These are phyloP conservation scores for Nerophis ophidion DNA, from an alignment of 2,113 vertebrate species.

Conservation along the genomic window DNA sequence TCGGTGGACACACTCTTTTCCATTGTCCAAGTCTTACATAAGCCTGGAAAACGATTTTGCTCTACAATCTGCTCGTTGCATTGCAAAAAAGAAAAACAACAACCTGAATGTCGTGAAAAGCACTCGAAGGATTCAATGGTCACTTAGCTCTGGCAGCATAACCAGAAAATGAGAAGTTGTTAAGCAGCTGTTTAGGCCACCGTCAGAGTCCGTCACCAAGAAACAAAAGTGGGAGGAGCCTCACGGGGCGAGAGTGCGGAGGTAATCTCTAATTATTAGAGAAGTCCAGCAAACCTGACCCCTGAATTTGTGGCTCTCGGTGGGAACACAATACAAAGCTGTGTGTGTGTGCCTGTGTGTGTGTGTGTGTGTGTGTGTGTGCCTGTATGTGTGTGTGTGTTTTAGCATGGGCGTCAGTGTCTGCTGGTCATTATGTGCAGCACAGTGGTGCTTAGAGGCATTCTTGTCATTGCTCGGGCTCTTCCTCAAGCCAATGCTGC, in stretches of 20 bases:
- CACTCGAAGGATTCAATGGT: conserved; percentile 33
- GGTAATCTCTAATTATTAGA: conserved; percentile 41
- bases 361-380: conserved; percentile 36
- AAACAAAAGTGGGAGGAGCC: conserved; percentile 24
- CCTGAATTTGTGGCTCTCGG: conserved; percentile 36
- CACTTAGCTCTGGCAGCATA: conserved; percentile 11
- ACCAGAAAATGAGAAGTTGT: conserved; percentile 6
- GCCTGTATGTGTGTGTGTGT: conserved; percentile 27
- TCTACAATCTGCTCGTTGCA: conserved; percentile 27
- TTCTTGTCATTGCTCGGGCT: conserved; percentile 49
- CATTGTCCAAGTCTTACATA: conserved; percentile 49
- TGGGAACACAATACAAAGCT: conserved; percentile 46
- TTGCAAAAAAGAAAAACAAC: conserved; percentile 12
- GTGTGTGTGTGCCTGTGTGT: conserved; percentile 22
- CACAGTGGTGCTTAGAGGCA: conserved; percentile 44
- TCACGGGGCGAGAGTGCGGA: conserved; percentile 19
- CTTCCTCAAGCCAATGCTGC: conserved; percentile 40
- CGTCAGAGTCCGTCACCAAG: conserved; percentile 5
- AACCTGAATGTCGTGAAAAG: conserved; percentile 13
- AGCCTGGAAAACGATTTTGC: conserved; percentile 35
- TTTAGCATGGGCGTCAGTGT: conserved; percentile 47
- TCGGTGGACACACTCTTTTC: conserved; percentile 49
- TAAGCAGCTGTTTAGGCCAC: neutral
- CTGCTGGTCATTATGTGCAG: conserved; percentile 43
- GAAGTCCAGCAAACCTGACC: conserved; percentile 43